These are phyloP conservation scores for Zygogramma bicolorata DNA, from an alignment of 2,888 invertebrate species.

Conservation along the genomic window DNA sequence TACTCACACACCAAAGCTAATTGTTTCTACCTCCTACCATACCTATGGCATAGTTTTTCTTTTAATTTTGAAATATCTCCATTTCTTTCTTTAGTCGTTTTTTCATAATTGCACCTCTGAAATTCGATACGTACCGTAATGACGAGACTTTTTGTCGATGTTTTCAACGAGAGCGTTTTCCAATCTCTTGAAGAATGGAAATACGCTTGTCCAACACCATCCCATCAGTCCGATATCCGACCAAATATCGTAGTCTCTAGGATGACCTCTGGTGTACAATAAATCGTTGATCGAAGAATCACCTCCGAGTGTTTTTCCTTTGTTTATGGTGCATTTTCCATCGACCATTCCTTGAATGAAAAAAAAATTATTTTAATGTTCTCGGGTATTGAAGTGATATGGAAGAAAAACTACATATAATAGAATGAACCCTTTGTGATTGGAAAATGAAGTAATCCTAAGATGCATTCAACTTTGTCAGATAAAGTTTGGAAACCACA, in stretches of 20 bases:
- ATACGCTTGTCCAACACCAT: slow-evolving; percentile 79
- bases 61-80: no score
- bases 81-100: no score
- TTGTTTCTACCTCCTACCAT: no score
- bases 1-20: no score
- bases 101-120: no score
- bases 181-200: slow-evolving; percentile 83
- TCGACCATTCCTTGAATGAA: slow-evolving; percentile 51
- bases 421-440: no score
- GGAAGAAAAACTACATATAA: no score
- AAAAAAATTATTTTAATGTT: background rate
- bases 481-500: no score
- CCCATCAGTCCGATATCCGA: slow-evolving; percentile 77
- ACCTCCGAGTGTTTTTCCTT: slow-evolving; percentile 86
- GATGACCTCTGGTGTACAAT: slow-evolving; percentile 81
- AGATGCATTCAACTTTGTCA: no score
- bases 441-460: no score
- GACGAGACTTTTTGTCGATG: slow-evolving; percentile 70
- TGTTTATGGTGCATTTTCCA: slow-evolving; percentile 52
- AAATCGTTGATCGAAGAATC: slow-evolving; percentile 84
- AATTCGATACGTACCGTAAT: slow-evolving; percentile 54
- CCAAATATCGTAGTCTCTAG: slow-evolving; percentile 83
- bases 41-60: no score
- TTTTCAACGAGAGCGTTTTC: slow-evolving; percentile 76
- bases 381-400: no score